Evolutionary conservation across 2,113 vertebrate genomes (phyloP).

Genomic region (Aegotheles bennettii): DNA sequence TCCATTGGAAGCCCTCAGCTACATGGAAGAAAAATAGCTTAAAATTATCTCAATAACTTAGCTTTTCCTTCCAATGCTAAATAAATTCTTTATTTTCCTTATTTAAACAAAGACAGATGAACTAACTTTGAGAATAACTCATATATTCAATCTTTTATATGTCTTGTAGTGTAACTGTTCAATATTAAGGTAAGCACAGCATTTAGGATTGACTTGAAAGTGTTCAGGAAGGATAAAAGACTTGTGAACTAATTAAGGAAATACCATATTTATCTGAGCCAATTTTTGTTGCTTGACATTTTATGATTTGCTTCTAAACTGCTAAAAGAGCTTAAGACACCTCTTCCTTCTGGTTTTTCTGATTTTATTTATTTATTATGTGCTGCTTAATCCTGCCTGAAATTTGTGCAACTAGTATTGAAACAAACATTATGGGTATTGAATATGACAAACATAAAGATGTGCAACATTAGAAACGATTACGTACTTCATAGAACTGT

Average conservation of each 20-base stretch:
- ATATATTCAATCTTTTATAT: conserved; percentile 2
- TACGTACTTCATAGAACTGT: background rate
- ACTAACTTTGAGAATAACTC: background rate
- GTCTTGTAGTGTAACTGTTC: conserved; percentile 47
- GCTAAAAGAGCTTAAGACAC: conserved; percentile 75
- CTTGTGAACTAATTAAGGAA: conserved; percentile 70
- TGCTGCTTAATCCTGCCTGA: conserved; percentile 65
- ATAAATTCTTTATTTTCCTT: background rate
- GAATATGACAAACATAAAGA: conserved; percentile 33
- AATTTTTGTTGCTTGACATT: conserved; percentile 76
- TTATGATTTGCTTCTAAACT: conserved; percentile 75
- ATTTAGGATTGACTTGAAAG: conserved; percentile 67
- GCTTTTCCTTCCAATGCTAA: background rate
- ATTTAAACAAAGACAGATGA: conserved; percentile 40
- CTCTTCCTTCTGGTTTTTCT: conserved; percentile 56
- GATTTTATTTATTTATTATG: background rate
- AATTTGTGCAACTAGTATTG: conserved; percentile 62
- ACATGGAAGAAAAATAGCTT: background rate
- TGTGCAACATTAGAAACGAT: conserved; percentile 31
- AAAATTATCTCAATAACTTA: background rate
- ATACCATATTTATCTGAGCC: conserved; percentile 72
- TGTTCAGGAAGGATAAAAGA: conserved; percentile 68
- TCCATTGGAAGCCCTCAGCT: background rate
- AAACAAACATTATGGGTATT: conserved; percentile 18
- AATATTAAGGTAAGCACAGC: conserved; percentile 57